Conservation (phyloP, 2,888 invertebrate species). For the Drosophila greeni region DNA sequence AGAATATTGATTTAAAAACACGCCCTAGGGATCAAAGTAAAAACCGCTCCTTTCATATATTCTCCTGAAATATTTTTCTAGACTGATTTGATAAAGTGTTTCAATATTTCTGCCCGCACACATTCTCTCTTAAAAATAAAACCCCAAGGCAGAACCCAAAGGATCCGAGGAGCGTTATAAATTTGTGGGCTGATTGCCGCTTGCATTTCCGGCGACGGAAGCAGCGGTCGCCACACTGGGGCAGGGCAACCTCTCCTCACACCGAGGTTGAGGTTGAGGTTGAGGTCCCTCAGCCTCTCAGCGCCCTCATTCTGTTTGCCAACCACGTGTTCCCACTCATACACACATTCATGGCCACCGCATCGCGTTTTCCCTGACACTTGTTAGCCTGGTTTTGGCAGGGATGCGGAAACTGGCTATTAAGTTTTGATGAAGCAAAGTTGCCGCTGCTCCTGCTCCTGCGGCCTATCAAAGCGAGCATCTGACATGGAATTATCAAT, state of each 20-base stretch:
- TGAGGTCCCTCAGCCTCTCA: conserved; percentile 27
- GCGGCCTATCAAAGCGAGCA: conserved; percentile 36
- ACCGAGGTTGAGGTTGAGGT: conserved; percentile 11
- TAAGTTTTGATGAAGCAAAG: conserved; percentile 65
- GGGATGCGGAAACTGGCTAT: conserved; percentile 61
- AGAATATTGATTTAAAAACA: background rate
- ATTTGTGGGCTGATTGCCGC: conserved; percentile 60
- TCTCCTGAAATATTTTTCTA: background rate
- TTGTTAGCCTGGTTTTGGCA: conserved; percentile 54
- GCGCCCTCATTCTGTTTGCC: conserved; percentile 51
- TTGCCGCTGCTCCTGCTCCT: conserved; percentile 11
- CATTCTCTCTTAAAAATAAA: background rate
- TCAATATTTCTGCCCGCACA: conserved; percentile 1
- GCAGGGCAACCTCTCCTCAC: background rate
- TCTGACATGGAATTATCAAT: conserved; percentile 38
- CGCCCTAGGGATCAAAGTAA: no score
- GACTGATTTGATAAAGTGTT: conserved; percentile 6
- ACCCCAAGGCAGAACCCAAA: conserved; percentile 1
- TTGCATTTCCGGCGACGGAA: conserved; percentile 57
- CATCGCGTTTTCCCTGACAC: conserved; percentile 46
- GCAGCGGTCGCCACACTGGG: conserved; percentile 23
- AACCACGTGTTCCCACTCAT: conserved; percentile 26
- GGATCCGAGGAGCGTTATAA: conserved; percentile 39
- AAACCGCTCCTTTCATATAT: no score
- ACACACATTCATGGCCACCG: conserved; percentile 10